Evolutionary conservation across 2,888 invertebrate species (phyloP).

Genomic region (Tryphoninae sp.): DNA sequence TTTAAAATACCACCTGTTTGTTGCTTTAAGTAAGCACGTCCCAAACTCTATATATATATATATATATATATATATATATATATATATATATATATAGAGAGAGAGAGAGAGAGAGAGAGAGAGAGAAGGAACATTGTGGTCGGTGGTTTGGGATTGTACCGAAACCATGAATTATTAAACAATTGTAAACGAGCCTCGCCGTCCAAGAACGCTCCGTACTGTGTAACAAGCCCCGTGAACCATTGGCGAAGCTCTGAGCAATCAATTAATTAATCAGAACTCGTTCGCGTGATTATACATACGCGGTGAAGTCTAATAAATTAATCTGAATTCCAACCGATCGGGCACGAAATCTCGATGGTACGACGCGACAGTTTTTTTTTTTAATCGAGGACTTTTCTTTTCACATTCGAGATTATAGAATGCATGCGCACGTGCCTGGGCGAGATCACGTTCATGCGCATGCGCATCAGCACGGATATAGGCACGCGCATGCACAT

Average conservation of each 20-base stretch:
- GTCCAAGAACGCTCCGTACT: neutral
- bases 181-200: slow-evolving; percentile 42
- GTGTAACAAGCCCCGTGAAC: neutral
- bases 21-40: slow-evolving; percentile 31
- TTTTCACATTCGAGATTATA: no score
- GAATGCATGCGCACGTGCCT: no score
- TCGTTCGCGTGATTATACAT: neutral
- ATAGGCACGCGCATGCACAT: neutral
- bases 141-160: slow-evolving; percentile 42
- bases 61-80: neutral
- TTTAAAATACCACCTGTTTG: slow-evolving; percentile 53
- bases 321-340: slow-evolving; percentile 42
- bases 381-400: no score
- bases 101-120: neutral
- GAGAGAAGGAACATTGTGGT: slow-evolving; percentile 21
- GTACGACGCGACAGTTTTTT: neutral
- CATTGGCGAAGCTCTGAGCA: slow-evolving; percentile 28
- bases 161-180: slow-evolving; percentile 58
- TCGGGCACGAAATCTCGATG: slow-evolving; percentile 26
- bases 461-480: neutral
- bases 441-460: neutral
- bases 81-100: no score
- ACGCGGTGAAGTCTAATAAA: slow-evolving; percentile 10
- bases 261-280: slow-evolving; percentile 48
- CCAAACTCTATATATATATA: slow-evolving; percentile 40